Conservation (phyloP, 2,797 vertebrate species). For the Sebastes hubbsi region DNA sequence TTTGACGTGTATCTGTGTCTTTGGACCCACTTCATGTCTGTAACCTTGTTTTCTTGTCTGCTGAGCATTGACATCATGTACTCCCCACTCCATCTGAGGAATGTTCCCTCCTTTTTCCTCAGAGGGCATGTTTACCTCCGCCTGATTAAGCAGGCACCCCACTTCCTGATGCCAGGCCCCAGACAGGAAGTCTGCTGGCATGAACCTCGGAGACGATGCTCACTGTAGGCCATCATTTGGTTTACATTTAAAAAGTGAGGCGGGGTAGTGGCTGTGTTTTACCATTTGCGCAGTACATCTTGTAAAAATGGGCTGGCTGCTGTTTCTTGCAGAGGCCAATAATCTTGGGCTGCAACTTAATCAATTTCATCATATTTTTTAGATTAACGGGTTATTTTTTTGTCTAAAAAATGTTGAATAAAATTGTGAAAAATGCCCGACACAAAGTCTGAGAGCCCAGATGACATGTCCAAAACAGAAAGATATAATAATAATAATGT, state of each 20-base stretch:
- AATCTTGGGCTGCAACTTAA: not conserved
- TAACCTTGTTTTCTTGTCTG: constrained; percentile 20
- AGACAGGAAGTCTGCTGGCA: constrained; percentile 66
- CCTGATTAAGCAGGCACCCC: constrained; percentile 63
- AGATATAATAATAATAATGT: too few relatives aligned
- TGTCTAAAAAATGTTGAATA: accelerated
- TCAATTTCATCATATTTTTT: too few relatives aligned
- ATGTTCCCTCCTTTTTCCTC: constrained; percentile 68
- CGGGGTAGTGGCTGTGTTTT: accelerated
- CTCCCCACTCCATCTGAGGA: constrained; percentile 49
- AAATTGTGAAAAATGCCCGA: too few relatives aligned
- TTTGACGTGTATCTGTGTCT: not conserved
- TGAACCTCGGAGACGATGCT: not conserved
- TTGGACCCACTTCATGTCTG: not conserved
- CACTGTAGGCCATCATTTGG: not conserved
- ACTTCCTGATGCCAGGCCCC: constrained; percentile 70
- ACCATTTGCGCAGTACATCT: not conserved
- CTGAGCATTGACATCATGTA: constrained; percentile 5
- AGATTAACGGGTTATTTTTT: too few relatives aligned
- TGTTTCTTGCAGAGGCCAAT: not conserved
- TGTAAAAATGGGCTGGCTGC: not conserved
- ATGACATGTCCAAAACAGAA: too few relatives aligned
- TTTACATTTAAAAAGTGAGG: not conserved
- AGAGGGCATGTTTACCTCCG: constrained; percentile 55
- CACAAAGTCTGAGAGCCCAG: not conserved